Evolutionary conservation across 2,888 invertebrate genomes (phyloP).

Genomic region (Calliopum simillimum): DNA sequence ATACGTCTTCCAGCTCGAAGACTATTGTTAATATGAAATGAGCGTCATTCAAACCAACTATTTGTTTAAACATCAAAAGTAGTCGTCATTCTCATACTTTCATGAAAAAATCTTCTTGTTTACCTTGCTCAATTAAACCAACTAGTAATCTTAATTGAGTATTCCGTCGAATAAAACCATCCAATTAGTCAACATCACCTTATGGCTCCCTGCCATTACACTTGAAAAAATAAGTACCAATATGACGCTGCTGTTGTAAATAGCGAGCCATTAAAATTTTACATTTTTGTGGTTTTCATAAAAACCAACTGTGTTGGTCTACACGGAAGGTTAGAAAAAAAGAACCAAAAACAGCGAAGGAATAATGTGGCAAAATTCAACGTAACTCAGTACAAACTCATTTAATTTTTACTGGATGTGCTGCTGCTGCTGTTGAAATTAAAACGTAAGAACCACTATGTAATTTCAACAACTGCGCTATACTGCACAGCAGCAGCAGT

Average conservation of each 20-base stretch:
- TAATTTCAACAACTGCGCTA: no score
- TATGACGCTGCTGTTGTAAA: background rate
- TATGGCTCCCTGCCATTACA: background rate
- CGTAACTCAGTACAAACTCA: background rate
- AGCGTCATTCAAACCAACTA: no score
- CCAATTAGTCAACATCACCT: background rate
- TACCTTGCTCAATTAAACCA: background rate
- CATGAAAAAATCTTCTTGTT: no score
- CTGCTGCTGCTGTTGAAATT: background rate
- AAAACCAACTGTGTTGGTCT: conserved; percentile 12
- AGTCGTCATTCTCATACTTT: no score
- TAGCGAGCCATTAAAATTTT: conserved; percentile 15
- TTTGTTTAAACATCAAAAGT: no score
- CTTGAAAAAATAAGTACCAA: background rate
- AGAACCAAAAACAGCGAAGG: background rate
- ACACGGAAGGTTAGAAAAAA: background rate
- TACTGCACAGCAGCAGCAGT: no score
- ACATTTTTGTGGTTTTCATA: conserved; percentile 16
- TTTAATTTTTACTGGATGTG: background rate
- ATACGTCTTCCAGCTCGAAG: no score
- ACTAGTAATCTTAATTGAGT: conserved; percentile 6
- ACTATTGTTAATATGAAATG: no score
- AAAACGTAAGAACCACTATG: background rate
- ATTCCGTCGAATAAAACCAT: conserved; percentile 1
- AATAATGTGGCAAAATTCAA: background rate